Base-by-base conservation (phyloP, 2,888 invertebrate species). In the Therioaphis trifolii region DNA sequence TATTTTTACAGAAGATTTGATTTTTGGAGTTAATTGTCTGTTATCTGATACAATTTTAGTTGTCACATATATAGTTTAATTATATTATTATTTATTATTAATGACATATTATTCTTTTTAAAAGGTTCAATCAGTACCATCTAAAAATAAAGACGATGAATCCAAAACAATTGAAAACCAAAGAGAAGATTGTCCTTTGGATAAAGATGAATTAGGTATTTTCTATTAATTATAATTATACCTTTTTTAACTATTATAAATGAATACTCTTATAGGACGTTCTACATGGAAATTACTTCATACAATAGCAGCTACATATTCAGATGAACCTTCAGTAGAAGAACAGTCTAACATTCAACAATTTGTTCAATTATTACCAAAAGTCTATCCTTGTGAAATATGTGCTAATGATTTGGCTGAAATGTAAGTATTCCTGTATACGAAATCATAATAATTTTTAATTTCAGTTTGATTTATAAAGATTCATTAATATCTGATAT, bases 281-380 rank as follows among this genome's bases (percentile, higher is more conserved):
- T 92, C 92, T 76, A 95, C 98, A 3, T 99, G 99, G 99, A 93
- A 95, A 9, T 92, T 99, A 86, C 91, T 99, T 3, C 99, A 99
- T 88, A 96, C 99, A 0, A 97, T 99, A 93, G 97, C 97, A 4
- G 96, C 97, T 0, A 95, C 96, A 88, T 99, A 94, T 89, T 97
- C 99, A 0, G 93, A 94, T 5, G 91, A 92, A 86, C 98, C 99
- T 0, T 91, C 92, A 0, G 89, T 89, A 9, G 89, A 91, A 66
- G 92, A 97, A 87, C 92, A 93, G 76, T 89, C 90, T 0, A 93
- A 96, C 86, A 95, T 98, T 93, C 91, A 90, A 69, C 90, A 91
- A 58, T 98, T 99, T 88, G 93, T 99, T 86, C 90, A 92, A 63
- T 90, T 94, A 52, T 93, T 99, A 87, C 93, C 97, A 2, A 93